These are phyloP conservation scores for Drosophila kambysellisi DNA, from an alignment of 2,888 invertebrate species.

Conservation along the genomic window DNA sequence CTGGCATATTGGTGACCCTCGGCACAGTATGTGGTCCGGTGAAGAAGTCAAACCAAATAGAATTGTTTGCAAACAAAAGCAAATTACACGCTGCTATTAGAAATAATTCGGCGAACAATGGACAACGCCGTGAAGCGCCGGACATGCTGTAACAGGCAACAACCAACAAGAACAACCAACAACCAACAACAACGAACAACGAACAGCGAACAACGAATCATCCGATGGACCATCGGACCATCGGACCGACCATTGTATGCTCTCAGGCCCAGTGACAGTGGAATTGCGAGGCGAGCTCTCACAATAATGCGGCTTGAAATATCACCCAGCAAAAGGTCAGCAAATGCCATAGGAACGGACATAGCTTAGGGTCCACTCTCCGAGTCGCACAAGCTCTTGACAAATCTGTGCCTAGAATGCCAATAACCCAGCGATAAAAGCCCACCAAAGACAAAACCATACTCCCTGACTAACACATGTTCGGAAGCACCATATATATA, in stretches of 20 bases:
- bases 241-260: conserved; percentile 28
- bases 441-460: conserved; percentile 12
- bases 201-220: not conserved
- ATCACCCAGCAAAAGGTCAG: conserved; percentile 71
- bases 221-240: conserved; percentile 2
- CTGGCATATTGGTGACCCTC: conserved; percentile 40
- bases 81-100: conserved; percentile 81
- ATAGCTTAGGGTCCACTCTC: conserved; percentile 27
- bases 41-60: conserved; percentile 76
- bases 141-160: conserved; percentile 56
- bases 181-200: not conserved
- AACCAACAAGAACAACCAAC: not conserved
- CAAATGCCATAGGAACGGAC: conserved; percentile 21
- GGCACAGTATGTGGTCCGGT: conserved; percentile 71
- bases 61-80: conserved; percentile 80
- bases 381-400: conserved; percentile 45
- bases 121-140: conserved; percentile 66
- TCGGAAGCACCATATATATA: conserved; percentile 58
- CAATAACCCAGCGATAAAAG: conserved; percentile 17
- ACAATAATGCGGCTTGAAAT: conserved; percentile 73
- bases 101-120: conserved; percentile 75
- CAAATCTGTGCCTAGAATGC: conserved; percentile 60
- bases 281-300: conserved; percentile 18
- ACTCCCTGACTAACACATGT: conserved; percentile 57
- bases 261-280: conserved; percentile 6